A percentile compares a stretch with the other conserved stretches of the same genome.
Evolutionary conservation across 2,113 vertebrate species (phyloP).

Genomic region (Antechinus stuartii): DNA sequence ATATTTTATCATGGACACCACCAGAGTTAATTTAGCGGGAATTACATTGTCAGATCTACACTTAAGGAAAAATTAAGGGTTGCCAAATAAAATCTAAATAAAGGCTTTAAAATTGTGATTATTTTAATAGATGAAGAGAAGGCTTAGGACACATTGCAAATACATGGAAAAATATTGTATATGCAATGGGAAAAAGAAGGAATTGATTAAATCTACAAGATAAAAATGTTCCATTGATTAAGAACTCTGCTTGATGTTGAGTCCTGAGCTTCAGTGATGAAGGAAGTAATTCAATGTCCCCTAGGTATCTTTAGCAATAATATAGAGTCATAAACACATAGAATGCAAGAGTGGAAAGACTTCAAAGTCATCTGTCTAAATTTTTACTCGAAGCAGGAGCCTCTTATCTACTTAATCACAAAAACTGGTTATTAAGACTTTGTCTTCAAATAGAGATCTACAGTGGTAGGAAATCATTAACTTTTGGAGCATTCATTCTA

Average conservation of each 20-base stretch:
- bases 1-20: not conserved
- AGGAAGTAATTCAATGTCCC: not conserved
- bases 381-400: not conserved
- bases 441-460: not conserved
- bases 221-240: not conserved
- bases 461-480: not conserved
- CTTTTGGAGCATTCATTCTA: not conserved
- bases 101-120: not conserved
- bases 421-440: not conserved
- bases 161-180: not conserved
- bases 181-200: not conserved
- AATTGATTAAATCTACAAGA: not conserved
- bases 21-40: not conserved
- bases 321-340: not conserved
- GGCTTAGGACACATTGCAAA: not conserved
- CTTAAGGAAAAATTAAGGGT: not conserved
- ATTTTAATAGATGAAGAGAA: not conserved
- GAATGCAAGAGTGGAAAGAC: not conserved
- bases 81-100: not conserved
- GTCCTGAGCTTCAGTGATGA: not conserved
- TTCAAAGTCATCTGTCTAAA: not conserved
- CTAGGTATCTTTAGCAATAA: not conserved
- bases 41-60: not conserved
- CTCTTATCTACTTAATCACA: not conserved
- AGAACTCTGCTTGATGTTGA: not conserved